Base-by-base conservation (phyloP, 53 echinoderm and acorn worm species). In the Mesocentrotus franciscanus region DNA sequence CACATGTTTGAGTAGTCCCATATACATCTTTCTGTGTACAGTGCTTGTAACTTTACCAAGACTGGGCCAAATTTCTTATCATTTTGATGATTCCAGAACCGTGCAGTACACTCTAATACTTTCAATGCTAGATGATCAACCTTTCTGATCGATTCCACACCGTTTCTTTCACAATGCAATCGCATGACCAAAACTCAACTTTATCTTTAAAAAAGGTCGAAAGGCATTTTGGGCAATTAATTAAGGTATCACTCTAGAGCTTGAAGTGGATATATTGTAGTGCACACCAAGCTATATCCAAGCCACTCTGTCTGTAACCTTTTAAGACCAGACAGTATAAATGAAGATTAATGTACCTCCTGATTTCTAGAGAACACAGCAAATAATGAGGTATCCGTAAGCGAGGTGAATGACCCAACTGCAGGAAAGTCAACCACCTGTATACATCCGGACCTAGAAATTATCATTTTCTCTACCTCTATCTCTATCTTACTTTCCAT, bases 321-420 rank as follows among this genome's bases (percentile, higher is more conserved):
- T 18, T 81, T 39, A 36, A 22, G 5, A 39, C 39, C 87, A 87
- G 87, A 27, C 87, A 57, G 12, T 87, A 35, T 58, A 26, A 87
- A 87, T 87, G 57, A 58, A 87, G 87, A 87, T 87, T 58, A 15
- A 87, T 87, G 87, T 9, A 84, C 22, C 84, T 84, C 58, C 87
- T 56, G 87, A 87, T 87, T 84, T 87, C 87, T 58, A 10, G 14
- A 13, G n/a, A 87, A 87, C 26, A 87, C 87, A 13, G 58, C 87
- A n/a, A 55, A 17, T 84, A 84, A 49, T 84, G 84, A 42, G 87
- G 56, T 30, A 75, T 6, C n/a, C 30, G 27, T 87, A 58, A 57
- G 58, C 58, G 27, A 58, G 87, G n/a, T 87, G 57, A 87, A 87
- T 58, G 58, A 87, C 87, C 56, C 11, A 27, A 58, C 56, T n/a